phyloP scores from a whole-genome alignment of 2,113 vertebrate genomes.

The Ailuropoda melanoleuca region DNA sequence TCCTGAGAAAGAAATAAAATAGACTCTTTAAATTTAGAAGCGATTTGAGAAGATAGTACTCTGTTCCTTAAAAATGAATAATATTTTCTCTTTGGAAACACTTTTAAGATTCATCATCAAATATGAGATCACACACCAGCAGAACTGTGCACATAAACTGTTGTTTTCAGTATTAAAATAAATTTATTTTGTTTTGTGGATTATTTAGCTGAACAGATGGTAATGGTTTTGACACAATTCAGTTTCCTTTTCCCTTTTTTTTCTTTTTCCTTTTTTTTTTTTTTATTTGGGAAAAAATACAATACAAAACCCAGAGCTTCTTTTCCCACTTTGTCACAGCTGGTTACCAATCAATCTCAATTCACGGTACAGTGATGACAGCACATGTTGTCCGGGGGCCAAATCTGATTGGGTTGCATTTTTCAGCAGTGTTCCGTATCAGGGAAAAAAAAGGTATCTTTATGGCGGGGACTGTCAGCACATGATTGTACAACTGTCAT shows the following conservation, averaged over 20 bases:
- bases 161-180: slow-evolving; percentile 76
- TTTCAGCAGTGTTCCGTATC: slow-evolving; percentile 86
- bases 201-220: slow-evolving; percentile 84
- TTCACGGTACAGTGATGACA: slow-evolving; percentile 87
- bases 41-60: not conserved
- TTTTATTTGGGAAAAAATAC: slow-evolving; percentile 54
- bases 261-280: slow-evolving; percentile 68
- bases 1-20: not conserved
- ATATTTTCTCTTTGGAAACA: slow-evolving; percentile 1
- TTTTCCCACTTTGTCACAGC: slow-evolving; percentile 86
- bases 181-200: slow-evolving; percentile 79
- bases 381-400: slow-evolving; percentile 86
- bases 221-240: slow-evolving; percentile 82
- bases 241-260: slow-evolving; percentile 67
- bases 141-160: slow-evolving; percentile 65
- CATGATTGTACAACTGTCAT: slow-evolving; percentile 85
- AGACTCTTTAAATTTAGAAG: not conserved
- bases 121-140: slow-evolving; percentile 27
- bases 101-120: not conserved
- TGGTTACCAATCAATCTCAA: slow-evolving; percentile 89
- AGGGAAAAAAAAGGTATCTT: slow-evolving; percentile 78
- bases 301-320: slow-evolving; percentile 76
- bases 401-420: slow-evolving; percentile 88
- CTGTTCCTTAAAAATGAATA: not conserved
- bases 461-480: slow-evolving; percentile 82